A percentile compares a stretch with the other conserved stretches of the same genome.
These are phyloP conservation scores for Tridacna crocea DNA, from an alignment of 2,888 invertebrate genomes.

Conservation along the genomic window DNA sequence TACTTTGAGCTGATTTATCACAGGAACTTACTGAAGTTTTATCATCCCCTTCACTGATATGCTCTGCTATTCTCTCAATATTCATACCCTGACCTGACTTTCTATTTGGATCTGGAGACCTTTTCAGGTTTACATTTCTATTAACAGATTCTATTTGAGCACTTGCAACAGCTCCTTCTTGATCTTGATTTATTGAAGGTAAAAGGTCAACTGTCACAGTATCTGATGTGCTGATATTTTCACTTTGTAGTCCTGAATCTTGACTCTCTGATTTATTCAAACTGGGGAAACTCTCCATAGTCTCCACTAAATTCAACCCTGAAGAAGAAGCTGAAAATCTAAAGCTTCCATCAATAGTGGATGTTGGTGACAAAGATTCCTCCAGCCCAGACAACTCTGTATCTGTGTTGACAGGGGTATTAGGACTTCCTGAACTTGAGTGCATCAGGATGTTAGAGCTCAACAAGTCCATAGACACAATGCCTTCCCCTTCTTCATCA, in stretches of 20 bases:
- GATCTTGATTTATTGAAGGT: slow-evolving; percentile 38
- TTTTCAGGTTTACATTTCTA: slow-evolving; percentile 11
- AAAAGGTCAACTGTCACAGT: slow-evolving; percentile 65
- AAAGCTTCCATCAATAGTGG: slow-evolving; percentile 44
- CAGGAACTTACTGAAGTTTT: not conserved
- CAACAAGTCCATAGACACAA: slow-evolving; percentile 44
- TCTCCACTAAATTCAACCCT: slow-evolving; percentile 11
- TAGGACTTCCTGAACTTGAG: slow-evolving; percentile 66
- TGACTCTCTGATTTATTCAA: slow-evolving; percentile 78
- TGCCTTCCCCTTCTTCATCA: slow-evolving; percentile 61
- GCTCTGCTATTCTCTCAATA: slow-evolving; percentile 8
- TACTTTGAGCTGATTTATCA: not conserved
- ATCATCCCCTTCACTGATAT: slow-evolving; percentile 22
- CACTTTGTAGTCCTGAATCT: slow-evolving; percentile 81
- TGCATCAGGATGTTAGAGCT: slow-evolving; percentile 58
- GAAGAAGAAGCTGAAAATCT: slow-evolving; percentile 22
- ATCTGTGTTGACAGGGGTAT: slow-evolving; percentile 63
- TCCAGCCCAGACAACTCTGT: slow-evolving; percentile 18
- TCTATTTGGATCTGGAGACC: slow-evolving; percentile 14
- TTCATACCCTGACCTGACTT: not conserved
- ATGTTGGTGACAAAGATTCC: slow-evolving; percentile 36
- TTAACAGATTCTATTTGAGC: slow-evolving; percentile 22
- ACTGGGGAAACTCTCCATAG: slow-evolving; percentile 36
- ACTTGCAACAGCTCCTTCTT: slow-evolving; percentile 6
- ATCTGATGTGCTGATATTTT: slow-evolving; percentile 76